phyloP scores from a whole-genome alignment of 2,797 vertebrate species.

The Pogonophryne albipinna region DNA sequence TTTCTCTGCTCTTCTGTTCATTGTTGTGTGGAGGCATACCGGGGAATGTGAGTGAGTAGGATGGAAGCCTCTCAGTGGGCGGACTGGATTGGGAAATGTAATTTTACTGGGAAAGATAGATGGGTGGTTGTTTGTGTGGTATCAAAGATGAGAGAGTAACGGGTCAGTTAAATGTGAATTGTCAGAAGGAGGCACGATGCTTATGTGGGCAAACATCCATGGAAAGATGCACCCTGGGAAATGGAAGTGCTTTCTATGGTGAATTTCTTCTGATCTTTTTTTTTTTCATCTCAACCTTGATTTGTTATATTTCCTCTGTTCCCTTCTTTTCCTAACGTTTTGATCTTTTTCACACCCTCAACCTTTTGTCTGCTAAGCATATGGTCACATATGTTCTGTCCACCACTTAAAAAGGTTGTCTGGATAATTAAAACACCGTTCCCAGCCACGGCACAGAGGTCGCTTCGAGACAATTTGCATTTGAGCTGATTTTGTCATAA shows the following conservation, averaged over 20 bases:
- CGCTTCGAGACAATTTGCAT: constrained; percentile 41
- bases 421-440: constrained; percentile 68
- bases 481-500: constrained; percentile 53
- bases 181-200: background rate
- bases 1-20: constrained; percentile 21
- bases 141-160: constrained; percentile 25
- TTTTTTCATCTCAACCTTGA: background rate
- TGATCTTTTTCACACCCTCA: constrained; percentile 2
- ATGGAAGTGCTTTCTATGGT: background rate
- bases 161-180: constrained; percentile 6
- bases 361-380: constrained; percentile 42
- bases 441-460: constrained; percentile 37
- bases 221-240: constrained; percentile 8
- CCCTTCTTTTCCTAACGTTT: no score
- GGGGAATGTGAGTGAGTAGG: constrained; percentile 22
- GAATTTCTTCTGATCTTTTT: constrained; percentile 5
- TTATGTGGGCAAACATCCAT: constrained; percentile 15
- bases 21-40: constrained; percentile 19
- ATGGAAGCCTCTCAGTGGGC: constrained; percentile 34
- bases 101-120: constrained; percentile 4
- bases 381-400: constrained; percentile 19
- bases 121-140: constrained; percentile 24
- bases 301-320: background rate
- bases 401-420: constrained; percentile 45
- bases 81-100: constrained; percentile 22